Conservation (phyloP, 2,797 vertebrate genomes). For the Myripristis murdjan region DNA sequence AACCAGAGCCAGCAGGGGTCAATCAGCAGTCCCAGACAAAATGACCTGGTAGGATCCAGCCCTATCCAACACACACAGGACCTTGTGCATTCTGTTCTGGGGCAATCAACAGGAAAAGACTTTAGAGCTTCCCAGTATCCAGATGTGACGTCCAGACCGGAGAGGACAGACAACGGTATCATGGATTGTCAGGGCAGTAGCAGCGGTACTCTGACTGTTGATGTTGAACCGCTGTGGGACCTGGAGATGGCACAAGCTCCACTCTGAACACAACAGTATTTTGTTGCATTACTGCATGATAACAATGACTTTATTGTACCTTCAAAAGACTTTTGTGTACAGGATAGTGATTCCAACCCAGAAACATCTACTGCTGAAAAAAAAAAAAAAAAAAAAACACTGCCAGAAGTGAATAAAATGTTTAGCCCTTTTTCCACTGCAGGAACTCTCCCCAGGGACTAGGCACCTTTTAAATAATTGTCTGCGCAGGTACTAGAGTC, state of each 20-base stretch:
- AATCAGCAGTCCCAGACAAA: conserved; percentile 65
- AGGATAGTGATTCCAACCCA: not conserved
- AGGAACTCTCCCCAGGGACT: too few species aligned
- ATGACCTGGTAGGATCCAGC: conserved; percentile 71
- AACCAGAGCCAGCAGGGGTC: conserved; percentile 46
- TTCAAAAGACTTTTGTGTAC: conserved; percentile 9
- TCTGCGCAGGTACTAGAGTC: too few species aligned
- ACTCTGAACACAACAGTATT: conserved; percentile 20
- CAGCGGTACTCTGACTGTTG: conserved; percentile 24
- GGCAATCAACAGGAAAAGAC: conserved; percentile 45
- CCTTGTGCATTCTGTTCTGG: conserved; percentile 33
- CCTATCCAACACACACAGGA: conserved; percentile 60
- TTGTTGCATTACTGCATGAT: not conserved
- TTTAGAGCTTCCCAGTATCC: conserved; percentile 36
- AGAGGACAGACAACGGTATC: conserved; percentile 24
- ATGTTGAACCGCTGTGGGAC: conserved; percentile 48
- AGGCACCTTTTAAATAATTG: too few species aligned
- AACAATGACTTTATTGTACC: not conserved
- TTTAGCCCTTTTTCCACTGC: too few species aligned
- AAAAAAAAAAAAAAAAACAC: not conserved
- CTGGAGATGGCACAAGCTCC: conserved; percentile 40
- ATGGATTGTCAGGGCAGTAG: conserved; percentile 24
- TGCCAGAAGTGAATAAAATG: conserved; percentile 21
- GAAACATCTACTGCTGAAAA: conserved; percentile 6
- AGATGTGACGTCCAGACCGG: conserved; percentile 23